Evolutionary conservation across 2,113 vertebrate genomes (phyloP).

Genomic region (Alectura lathami): DNA sequence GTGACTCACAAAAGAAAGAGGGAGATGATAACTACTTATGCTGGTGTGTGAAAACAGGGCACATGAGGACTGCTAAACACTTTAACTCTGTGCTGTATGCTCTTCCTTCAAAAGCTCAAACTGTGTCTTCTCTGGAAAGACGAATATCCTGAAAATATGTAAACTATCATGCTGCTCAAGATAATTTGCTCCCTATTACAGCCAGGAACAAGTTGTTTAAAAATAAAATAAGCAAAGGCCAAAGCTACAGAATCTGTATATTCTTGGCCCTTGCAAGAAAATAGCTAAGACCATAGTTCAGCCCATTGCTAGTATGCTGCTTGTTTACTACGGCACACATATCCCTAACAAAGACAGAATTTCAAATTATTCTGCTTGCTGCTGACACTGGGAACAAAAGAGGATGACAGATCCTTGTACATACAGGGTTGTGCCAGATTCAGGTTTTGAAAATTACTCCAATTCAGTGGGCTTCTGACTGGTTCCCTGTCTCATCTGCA

Average conservation of each 20-base stretch:
- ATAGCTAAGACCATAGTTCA: neutral
- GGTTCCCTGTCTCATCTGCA: neutral
- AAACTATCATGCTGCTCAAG: neutral
- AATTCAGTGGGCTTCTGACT: neutral
- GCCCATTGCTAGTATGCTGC: neutral
- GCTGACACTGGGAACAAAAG: neutral
- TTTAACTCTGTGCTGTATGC: neutral
- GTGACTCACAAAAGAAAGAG: neutral
- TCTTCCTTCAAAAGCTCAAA: neutral
- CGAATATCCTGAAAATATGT: neutral
- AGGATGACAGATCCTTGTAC: neutral
- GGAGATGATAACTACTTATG: neutral
- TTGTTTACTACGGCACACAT: neutral
- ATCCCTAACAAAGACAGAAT: neutral
- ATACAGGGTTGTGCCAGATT: neutral
- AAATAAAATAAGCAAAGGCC: neutral
- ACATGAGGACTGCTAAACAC: neutral
- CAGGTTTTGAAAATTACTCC: neutral
- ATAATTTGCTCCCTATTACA: neutral
- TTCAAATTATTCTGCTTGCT: neutral
- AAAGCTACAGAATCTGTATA: neutral
- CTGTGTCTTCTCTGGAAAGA: neutral
- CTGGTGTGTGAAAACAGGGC: neutral
- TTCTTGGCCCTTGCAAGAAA: neutral
- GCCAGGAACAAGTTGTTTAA: neutral